A percentile compares a stretch with the other conserved stretches of the same genome.
These are phyloP conservation scores for Margaritifera margaritifera DNA, from an alignment of 2,888 invertebrate genomes.

Conservation along the genomic window DNA sequence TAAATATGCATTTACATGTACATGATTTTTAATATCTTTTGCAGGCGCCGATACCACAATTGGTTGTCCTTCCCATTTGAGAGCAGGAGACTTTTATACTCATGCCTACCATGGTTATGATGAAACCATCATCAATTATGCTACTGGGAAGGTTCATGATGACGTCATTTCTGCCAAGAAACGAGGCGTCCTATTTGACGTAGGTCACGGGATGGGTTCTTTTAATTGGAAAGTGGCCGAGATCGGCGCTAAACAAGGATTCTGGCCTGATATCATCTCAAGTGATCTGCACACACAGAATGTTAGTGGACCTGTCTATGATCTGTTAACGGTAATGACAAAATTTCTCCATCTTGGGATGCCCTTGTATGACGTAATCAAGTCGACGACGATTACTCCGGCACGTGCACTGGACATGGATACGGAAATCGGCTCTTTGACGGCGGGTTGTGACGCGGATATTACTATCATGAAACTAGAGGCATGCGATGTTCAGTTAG, in stretches of 20 bases:
- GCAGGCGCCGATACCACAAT: conserved; percentile 10
- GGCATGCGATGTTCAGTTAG: conserved; percentile 47
- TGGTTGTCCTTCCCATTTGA: conserved; percentile 55
- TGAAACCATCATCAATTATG: conserved; percentile 45
- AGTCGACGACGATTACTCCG: conserved; percentile 56
- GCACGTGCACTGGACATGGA: conserved; percentile 50
- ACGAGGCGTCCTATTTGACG: conserved; percentile 62
- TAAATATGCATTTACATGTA: no score
- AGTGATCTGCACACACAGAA: conserved; percentile 60
- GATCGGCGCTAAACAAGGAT: conserved; percentile 40
- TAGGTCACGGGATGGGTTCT: conserved; percentile 64
- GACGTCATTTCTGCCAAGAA: conserved; percentile 56
- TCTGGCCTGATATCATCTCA: conserved; percentile 64
- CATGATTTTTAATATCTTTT: background rate
- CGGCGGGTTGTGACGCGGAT: conserved; percentile 54
- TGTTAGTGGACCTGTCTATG: conserved; percentile 59
- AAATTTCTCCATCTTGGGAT: conserved; percentile 64
- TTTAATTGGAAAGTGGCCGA: conserved; percentile 64
- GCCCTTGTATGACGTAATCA: conserved; percentile 57
- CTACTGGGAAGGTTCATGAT: conserved; percentile 27
- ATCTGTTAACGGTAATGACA: conserved; percentile 61
- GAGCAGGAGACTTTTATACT: conserved; percentile 62
- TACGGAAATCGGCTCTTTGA: conserved; percentile 42
- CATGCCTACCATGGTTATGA: conserved; percentile 56
- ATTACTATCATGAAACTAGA: conserved; percentile 57